A percentile compares a stretch with the other conserved stretches of the same genome.
Conservation (phyloP, 2,888 invertebrate genomes). For the Apamea crenata region DNA sequence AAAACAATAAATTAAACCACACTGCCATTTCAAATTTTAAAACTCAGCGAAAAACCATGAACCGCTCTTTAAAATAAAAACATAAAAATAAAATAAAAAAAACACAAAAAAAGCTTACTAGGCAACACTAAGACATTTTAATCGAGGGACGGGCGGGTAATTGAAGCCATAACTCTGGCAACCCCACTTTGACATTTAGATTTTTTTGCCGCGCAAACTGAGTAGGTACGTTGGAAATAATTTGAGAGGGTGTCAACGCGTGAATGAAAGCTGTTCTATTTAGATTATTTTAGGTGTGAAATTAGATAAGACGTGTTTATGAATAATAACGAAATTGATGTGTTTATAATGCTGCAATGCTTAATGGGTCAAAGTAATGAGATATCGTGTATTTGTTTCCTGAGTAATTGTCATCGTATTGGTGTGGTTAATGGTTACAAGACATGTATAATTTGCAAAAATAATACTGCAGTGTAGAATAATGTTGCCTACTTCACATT, state of each 20-base stretch:
- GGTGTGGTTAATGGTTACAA: not conserved
- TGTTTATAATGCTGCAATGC: not conserved
- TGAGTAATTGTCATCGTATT: not conserved
- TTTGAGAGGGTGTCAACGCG: conserved; percentile 79
- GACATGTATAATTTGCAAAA: not conserved
- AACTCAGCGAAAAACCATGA: conserved; percentile 70
- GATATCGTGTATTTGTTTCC: not conserved
- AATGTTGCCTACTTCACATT: not conserved
- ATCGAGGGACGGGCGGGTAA: conserved; percentile 85
- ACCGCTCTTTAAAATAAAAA: conserved; percentile 73
- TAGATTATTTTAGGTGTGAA: conserved; percentile 48
- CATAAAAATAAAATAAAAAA: conserved; percentile 68
- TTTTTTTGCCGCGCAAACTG: conserved; percentile 84
- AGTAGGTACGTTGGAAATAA: conserved; percentile 77
- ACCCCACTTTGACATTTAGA: conserved; percentile 89
- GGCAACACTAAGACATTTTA: conserved; percentile 88
- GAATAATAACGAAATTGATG: conserved; percentile 4
- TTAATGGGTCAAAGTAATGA: not conserved
- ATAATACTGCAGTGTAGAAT: not conserved
- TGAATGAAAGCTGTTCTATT: conserved; percentile 57
- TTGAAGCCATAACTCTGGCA: conserved; percentile 89
- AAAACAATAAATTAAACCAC: conserved; percentile 20
- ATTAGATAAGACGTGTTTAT: conserved; percentile 47
- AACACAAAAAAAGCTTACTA: conserved; percentile 72
- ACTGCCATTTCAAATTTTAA: conserved; percentile 32